Evolutionary conservation across 2,888 invertebrate genomes (phyloP), one percentile per base, ranked within the genome.

Genomic region (Ornithoptera priamus): DNA sequence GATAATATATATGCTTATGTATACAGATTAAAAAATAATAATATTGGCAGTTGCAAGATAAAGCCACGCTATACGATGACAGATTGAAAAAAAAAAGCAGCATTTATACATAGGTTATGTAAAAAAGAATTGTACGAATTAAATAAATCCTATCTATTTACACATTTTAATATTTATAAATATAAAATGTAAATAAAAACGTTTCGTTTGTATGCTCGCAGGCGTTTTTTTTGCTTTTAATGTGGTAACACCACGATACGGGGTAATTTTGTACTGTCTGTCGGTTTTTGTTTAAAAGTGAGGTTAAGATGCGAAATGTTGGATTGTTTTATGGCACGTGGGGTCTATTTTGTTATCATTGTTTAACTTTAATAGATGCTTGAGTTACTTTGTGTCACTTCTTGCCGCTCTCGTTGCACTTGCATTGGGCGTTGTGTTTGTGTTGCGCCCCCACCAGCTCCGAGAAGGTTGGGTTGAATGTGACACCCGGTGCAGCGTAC

Each of bases 341-440:
- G 59, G 63, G 71, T 69, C 67, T 65, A 63, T 62, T 65, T 61
- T 65, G 71, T 68, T 66, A 65, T 60, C 56, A 53, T 60, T 72
- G 46, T 70, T 64, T 17, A 62, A 24, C n/a, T 18, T 53, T n/a
- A 53, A 53, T 5, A 18, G 65, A 68, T 71, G 58, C 15, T 24
- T 22, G 17, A 61, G 63, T 73, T 82, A 76, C 81, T 69, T 65
- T 65, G 67, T 71, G 66, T 76, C 75, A 80, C 75, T 90, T 88
- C 68, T 89, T 89, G 39, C 85, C 87, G 17, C 50, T 67, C 61
- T 90, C 87, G 12, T 85, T 74, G 68, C 93, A 93, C 68, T 93
- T 90, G 82, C 93, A 93, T 10, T 85, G 78, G 0, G 84, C 82
- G 10, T 83, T 83, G 68, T 92, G 92, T 2, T 79, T 79, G 66